These are phyloP conservation scores for Bradypus variegatus DNA, from an alignment of 2,797 vertebrate genomes.

Conservation along the genomic window DNA sequence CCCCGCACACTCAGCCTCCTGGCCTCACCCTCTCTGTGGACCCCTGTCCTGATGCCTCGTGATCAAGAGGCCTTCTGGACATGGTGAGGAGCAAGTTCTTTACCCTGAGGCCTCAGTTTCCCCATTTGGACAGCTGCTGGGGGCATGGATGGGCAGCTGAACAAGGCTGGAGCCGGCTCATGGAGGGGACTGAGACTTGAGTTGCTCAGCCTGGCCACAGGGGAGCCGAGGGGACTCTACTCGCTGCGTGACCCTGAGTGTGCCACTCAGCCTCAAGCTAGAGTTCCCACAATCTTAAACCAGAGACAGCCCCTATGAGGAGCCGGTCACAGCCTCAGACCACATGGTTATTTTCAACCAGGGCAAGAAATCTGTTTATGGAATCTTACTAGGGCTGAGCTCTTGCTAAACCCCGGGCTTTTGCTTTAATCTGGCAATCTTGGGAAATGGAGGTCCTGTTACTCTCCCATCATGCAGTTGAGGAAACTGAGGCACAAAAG, in stretches of 20 bases:
- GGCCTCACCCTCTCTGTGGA: no score
- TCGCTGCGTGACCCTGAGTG: neutral
- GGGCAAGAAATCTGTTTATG: neutral
- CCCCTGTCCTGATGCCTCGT: neutral
- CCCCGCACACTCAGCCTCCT: neutral
- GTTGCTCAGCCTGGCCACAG: neutral
- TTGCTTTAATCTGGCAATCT: neutral
- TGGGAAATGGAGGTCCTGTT: neutral
- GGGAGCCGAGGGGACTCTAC: neutral
- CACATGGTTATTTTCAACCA: fast-evolving
- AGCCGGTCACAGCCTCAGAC: neutral
- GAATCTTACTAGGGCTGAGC: neutral
- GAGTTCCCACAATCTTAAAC: neutral
- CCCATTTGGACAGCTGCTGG: neutral
- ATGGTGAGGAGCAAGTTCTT: neutral
- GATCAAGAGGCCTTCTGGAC: neutral
- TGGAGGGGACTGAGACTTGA: neutral
- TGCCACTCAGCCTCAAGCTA: neutral
- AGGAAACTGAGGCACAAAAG: neutral
- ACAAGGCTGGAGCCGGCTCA: neutral
- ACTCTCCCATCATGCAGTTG: neutral
- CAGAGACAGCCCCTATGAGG: neutral
- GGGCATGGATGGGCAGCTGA: neutral
- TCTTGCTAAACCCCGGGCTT: neutral
- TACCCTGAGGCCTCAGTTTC: neutral